Evolutionary conservation across 2,797 vertebrate species (phyloP).

Genomic region (Myripristis murdjan): DNA sequence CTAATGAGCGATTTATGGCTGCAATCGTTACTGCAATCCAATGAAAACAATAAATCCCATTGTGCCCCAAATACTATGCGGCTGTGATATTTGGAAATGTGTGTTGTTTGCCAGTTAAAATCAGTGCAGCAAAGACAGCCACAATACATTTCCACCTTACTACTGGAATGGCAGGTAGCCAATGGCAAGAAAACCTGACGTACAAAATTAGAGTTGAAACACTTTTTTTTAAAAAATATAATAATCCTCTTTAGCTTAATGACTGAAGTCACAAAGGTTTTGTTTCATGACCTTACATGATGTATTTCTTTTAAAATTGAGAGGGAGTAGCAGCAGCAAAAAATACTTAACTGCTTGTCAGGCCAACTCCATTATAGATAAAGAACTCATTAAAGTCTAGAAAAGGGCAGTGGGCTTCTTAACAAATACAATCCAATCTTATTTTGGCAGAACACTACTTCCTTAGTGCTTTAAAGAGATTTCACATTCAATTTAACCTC

Average conservation of each 20-base stretch:
- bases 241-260: conserved; percentile 19
- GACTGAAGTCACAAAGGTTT: conserved; percentile 12
- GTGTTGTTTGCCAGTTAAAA: background rate
- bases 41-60: background rate
- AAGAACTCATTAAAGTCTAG: conserved; percentile 30
- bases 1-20: too few relatives aligned
- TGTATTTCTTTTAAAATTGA: conserved; percentile 19
- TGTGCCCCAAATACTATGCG: too few relatives aligned
- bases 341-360: conserved; percentile 15
- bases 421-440: conserved; percentile 19
- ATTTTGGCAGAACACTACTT: conserved; percentile 30
- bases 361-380: conserved; percentile 43
- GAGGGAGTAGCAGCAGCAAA: conserved; percentile 4
- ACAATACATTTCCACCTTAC: background rate
- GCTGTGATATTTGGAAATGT: too few relatives aligned
- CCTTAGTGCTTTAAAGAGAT: conserved; percentile 23
- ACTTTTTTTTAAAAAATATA: background rate
- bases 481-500: conserved; percentile 3
- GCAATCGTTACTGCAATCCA: background rate
- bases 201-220: background rate
- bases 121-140: too few relatives aligned
- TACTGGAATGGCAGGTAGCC: background rate
- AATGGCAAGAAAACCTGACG: background rate
- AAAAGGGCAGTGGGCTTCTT: conserved; percentile 15
- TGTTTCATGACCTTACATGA: conserved; percentile 31